Base-by-base conservation (phyloP, 2,113 vertebrate genomes). In the Apteryx mantelli region DNA sequence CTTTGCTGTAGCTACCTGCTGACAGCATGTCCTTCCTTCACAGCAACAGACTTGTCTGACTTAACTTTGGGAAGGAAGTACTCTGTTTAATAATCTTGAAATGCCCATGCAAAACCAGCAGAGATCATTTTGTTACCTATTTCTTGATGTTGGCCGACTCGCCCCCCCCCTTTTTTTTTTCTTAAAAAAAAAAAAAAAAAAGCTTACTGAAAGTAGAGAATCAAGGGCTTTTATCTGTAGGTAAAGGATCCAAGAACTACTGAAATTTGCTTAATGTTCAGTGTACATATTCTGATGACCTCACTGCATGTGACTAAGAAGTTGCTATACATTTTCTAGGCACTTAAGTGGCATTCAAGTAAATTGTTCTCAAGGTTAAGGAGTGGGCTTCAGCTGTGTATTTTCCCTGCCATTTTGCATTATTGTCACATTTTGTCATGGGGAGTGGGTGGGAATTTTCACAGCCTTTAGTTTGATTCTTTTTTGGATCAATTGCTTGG, bases 1-100 rank as follows among this genome's bases (percentile, higher is more conserved):
- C 71, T 94, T 95, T 96, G 91, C 95, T 90, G 88, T 93, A 97
- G 93, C 89, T 93, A 60, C 82, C 11, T 38, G 95, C 93, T 93
- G 80, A 89, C 93, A 92, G 93, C 86, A 73, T 96, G 75, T 68
- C 75, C 91, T 69, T 92, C 69, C 84, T 92, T 93, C 0, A 22
- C 91, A 94, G 91, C 91, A 61, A 18, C 92, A 91, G 73, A 79
- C 11, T 89, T 94, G 83, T 95, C 94, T 93, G 86, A 92, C 88
- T 93, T 90, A 95, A 74, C 46, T 85, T 36, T 0, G 53, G 82
- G 88, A 88, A 92, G 66, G 88, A 95, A 86, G 34, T 63, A 82
- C 21, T 79, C 58, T 81, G 36, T 93, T 89, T 94, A 89, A 88
- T 74, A 70, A 76, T 46, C 56, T 83, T 91, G 70, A 94, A 92